Conservation (phyloP, 2,113 vertebrate species). For the Oncorhynchus tshawytscha region DNA sequence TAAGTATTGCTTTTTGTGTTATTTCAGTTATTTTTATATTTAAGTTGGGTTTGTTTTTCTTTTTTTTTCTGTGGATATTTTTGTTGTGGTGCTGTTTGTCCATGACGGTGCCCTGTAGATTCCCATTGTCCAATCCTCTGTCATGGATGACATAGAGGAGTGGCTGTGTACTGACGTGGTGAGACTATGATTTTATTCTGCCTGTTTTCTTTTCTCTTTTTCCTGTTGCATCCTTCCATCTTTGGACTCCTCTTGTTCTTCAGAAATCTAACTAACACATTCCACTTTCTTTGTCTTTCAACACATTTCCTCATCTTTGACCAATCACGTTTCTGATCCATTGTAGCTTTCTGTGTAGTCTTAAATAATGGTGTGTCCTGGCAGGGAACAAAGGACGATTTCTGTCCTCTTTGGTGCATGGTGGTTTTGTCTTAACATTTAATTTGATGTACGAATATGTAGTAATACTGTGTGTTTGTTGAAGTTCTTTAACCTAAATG, state of each 20-base stretch:
- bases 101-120: slow-evolving; percentile 82
- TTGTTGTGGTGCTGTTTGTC: slow-evolving; percentile 72
- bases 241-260: not conserved
- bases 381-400: not conserved
- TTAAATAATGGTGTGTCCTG: not conserved
- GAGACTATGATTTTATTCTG: slow-evolving; percentile 76
- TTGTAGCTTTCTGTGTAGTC: not conserved
- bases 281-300: not conserved
- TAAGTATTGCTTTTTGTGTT: not conserved
- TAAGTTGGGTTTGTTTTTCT: slow-evolving; percentile 9
- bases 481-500: not conserved
- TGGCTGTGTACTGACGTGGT: slow-evolving; percentile 99
- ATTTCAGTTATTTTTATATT: slow-evolving; percentile 25
- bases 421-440: not conserved
- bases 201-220: slow-evolving; percentile 14
- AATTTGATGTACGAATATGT: not conserved
- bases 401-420: not conserved
- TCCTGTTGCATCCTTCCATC: not conserved
- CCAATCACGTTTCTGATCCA: slow-evolving; percentile 4
- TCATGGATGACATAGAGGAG: slow-evolving; percentile 99
- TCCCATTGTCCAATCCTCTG: slow-evolving; percentile 89
- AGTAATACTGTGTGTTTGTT: not conserved
- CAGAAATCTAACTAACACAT: slow-evolving; percentile 11
- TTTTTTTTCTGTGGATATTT: not conserved
- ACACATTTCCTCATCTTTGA: slow-evolving; percentile 25